Evolutionary conservation across 2,797 vertebrate genomes (phyloP).

Genomic region (Melanitta fusca): DNA sequence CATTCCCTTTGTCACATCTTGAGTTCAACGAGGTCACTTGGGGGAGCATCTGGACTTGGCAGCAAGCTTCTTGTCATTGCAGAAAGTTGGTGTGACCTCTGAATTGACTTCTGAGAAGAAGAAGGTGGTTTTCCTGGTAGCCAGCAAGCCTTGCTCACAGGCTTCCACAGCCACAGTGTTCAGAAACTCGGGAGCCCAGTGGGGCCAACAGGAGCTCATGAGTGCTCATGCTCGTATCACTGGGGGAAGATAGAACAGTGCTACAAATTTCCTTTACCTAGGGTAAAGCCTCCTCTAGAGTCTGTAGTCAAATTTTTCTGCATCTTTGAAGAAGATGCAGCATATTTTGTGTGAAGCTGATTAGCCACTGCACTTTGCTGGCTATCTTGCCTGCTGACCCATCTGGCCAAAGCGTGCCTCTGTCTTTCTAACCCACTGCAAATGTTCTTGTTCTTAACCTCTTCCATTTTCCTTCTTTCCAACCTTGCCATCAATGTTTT

Average conservation of each 20-base stretch:
- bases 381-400: neutral
- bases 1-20: accelerated
- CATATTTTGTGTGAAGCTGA: neutral
- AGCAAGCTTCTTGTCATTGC: neutral
- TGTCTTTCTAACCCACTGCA: neutral
- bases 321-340: neutral
- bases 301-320: neutral
- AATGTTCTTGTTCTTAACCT: neutral
- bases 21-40: accelerated
- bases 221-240: neutral
- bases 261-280: neutral
- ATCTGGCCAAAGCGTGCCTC: neutral
- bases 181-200: neutral
- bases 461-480: neutral
- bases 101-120: neutral
- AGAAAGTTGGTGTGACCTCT: neutral
- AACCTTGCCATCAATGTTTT: neutral
- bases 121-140: neutral
- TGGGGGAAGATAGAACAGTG: neutral
- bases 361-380: neutral
- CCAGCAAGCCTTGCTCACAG: neutral
- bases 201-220: neutral
- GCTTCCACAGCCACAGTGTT: neutral
- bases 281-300: neutral
- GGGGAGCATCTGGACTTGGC: neutral